Evolutionary conservation across 2,797 vertebrate genomes (phyloP).

Genomic region (Tapera naevia): DNA sequence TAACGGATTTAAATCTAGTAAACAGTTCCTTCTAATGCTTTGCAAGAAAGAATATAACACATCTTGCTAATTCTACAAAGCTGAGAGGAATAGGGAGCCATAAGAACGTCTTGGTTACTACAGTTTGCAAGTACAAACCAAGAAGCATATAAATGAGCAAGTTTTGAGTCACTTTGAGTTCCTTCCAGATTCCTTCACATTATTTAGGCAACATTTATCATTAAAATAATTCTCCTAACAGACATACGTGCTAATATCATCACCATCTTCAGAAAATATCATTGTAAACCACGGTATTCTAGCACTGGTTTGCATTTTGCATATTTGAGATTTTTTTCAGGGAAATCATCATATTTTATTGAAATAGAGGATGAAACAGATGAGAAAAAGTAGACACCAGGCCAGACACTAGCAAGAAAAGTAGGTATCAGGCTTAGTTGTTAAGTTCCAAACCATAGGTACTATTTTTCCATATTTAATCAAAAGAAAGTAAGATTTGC

Average conservation of each 20-base stretch:
- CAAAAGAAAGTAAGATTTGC: neutral
- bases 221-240: neutral
- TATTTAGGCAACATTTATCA: neutral
- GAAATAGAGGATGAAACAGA: neutral
- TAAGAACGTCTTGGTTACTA: neutral
- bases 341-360: neutral
- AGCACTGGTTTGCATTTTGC: neutral
- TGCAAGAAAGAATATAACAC: neutral
- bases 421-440: neutral
- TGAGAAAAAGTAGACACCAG: neutral
- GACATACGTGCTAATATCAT: neutral
- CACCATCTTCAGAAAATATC: neutral
- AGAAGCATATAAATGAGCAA: neutral
- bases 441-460: neutral
- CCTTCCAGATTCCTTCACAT: neutral
- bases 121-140: neutral
- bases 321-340: neutral
- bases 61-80: neutral
- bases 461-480: neutral
- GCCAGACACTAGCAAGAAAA: neutral
- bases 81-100: neutral
- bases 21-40: neutral
- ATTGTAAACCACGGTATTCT: neutral
- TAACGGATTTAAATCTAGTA: conserved; percentile 6
- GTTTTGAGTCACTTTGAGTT: neutral